These are phyloP conservation scores for Nephila pilipes DNA, from an alignment of 1,140 invertebrate species.

Conservation along the genomic window DNA sequence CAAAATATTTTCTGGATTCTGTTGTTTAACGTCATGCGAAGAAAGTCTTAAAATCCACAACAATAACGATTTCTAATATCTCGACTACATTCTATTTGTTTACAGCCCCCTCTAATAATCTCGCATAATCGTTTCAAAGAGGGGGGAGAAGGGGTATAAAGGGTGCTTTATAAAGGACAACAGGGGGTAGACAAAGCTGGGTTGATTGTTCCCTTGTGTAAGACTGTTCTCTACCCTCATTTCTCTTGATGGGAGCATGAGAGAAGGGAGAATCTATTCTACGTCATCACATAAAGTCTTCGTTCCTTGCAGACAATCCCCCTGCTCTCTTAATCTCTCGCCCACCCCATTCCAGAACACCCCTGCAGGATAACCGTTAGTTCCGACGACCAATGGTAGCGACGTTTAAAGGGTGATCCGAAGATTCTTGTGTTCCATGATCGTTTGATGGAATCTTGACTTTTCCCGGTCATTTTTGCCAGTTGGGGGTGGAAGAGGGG, in stretches of 20 bases:
- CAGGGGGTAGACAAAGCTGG: constrained; percentile 17
- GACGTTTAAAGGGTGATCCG: constrained; percentile 55
- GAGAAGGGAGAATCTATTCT: background rate
- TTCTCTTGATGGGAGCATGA: background rate
- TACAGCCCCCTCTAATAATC: background rate
- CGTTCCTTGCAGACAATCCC: background rate
- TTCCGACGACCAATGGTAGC: constrained; percentile 21
- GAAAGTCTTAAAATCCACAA: too few relatives aligned
- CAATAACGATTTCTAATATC: too few relatives aligned
- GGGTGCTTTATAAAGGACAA: constrained; percentile 17
- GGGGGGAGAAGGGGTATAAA: background rate
- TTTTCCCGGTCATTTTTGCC: constrained; percentile 20
- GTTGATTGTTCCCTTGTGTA: constrained; percentile 55
- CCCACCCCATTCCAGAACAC: background rate
- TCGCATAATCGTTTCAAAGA: constrained; percentile 51
- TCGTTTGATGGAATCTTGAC: constrained; percentile 59
- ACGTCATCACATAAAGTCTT: constrained; percentile 38
- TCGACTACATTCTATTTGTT: constrained; percentile 8
- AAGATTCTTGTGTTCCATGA: constrained; percentile 37
- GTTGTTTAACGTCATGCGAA: too few relatives aligned
- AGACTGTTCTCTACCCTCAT: constrained; percentile 2
- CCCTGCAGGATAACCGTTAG: constrained; percentile 7
- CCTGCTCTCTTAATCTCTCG: constrained; percentile 42
- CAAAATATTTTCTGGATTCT: too few relatives aligned
- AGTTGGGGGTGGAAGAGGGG: background rate